Base-by-base conservation (phyloP, 1,140 invertebrate species). In the Melipona quadrifasciata region DNA sequence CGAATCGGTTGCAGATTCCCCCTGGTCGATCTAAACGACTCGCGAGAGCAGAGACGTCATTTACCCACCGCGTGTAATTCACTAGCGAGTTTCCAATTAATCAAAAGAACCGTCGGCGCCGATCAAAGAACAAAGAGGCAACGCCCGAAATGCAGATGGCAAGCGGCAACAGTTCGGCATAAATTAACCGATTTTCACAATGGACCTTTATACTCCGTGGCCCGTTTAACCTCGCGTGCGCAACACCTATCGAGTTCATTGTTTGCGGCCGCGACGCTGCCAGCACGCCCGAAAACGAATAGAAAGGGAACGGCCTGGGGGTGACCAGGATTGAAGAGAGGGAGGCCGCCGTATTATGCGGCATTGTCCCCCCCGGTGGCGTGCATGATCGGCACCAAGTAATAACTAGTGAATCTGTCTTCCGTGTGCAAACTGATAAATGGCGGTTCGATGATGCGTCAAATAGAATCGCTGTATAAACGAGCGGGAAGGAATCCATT, bases 121-220 rank as follows among this genome's bases (percentile, higher is more conserved):
- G 21, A 14, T 57, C 47, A 53, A 34, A 34, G 58, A 71, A 64
- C 74, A 68, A 86, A 86, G 71, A 76, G 34, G 12, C 5, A 53
- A 55, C 31, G 39, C 57, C 24, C 12, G 61, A 19, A 72, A 75
- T 19, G 71, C 27, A 74, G 71, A 76, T 87, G 67, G 27, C 70
- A 39, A 57, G 53, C 17, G 82, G 68, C 74, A 77, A 73, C 82
- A 34, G 51, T 65, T 76, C 47, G 71, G 83, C 83, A 86, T 88
- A 91, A 89, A 92, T 89, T 83, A 90, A 90, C 84, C 87, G 80
- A 86, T 89, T 89, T 88, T 86, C 83, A 89, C 89, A 90, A 91
- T 89, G 72, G 82, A 31, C 74, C 84, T 90, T 91, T 89, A 88
- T 87, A 80, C 84, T 61, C 55, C 4, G 53, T 55, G 79, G 77